phyloP scores from a whole-genome alignment of 2,888 invertebrate species.

The Erebia epiphron region DNA sequence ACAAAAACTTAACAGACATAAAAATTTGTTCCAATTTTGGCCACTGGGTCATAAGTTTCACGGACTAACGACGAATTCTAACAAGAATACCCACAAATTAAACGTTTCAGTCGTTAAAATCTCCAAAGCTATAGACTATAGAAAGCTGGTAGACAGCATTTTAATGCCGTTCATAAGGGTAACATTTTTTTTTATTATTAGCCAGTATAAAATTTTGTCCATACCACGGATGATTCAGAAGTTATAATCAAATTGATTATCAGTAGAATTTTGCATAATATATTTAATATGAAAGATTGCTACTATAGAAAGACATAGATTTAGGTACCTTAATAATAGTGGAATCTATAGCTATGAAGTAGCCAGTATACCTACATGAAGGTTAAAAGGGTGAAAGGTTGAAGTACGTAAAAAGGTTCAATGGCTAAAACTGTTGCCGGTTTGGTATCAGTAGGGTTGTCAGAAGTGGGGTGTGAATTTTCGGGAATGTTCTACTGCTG shows the following conservation, averaged over 20 bases:
- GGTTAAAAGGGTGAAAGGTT: conserved; percentile 35
- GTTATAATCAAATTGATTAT: too few relatives aligned
- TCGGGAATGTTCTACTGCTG: background rate
- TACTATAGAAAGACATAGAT: too few relatives aligned
- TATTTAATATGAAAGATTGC: too few relatives aligned
- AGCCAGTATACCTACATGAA: conserved; percentile 10
- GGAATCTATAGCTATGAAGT: conserved; percentile 8
- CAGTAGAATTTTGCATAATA: too few relatives aligned
- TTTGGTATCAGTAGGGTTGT: conserved; percentile 12
- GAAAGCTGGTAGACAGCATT: too few relatives aligned
- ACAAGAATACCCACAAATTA: background rate
- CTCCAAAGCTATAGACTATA: too few relatives aligned
- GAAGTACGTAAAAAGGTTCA: conserved; percentile 33
- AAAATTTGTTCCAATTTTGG: background rate
- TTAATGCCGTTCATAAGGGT: too few relatives aligned
- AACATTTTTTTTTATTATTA: too few relatives aligned
- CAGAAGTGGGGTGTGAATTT: background rate
- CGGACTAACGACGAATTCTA: background rate
- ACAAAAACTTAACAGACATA: too few relatives aligned
- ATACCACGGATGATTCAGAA: too few relatives aligned
- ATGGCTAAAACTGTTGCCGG: conserved; percentile 34
- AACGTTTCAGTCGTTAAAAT: background rate
- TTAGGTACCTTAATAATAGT: conserved; percentile 21
- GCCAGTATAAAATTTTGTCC: too few relatives aligned
- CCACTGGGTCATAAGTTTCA: too few relatives aligned